These are phyloP conservation scores for Euwallacea fornicatus DNA, from an alignment of 1,140 invertebrate genomes.

Conservation along the genomic window DNA sequence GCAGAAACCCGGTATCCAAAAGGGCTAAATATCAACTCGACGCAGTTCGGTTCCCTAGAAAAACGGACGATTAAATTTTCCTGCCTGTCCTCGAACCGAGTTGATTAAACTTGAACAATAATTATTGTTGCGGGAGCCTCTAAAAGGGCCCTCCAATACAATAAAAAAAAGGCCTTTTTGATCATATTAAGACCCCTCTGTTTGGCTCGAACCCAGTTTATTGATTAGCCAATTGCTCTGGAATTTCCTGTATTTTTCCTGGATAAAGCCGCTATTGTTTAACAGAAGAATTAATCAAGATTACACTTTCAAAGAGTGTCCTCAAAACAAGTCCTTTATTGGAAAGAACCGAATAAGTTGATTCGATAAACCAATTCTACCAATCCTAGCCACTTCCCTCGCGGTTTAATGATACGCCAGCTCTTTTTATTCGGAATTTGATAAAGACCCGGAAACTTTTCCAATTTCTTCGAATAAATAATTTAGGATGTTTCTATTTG, in stretches of 20 bases:
- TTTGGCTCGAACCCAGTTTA: too few relatives aligned
- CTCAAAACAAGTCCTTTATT: slow-evolving; percentile 3
- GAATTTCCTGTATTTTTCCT: too few relatives aligned
- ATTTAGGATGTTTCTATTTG: slow-evolving; percentile 25
- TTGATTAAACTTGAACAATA: slow-evolving; percentile 2
- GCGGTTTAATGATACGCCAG: slow-evolving; percentile 1
- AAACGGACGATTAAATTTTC: not conserved
- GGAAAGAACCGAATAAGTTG: not conserved
- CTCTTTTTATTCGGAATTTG: slow-evolving; percentile 19
- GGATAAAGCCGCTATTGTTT: too few relatives aligned
- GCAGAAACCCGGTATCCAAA: too few relatives aligned
- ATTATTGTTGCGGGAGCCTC: not conserved
- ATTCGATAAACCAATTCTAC: slow-evolving; percentile 6
- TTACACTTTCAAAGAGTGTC: not conserved
- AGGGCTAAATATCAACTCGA: too few relatives aligned
- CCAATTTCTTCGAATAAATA: slow-evolving; percentile 23
- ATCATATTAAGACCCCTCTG: not conserved
- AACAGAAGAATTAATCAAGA: too few relatives aligned
- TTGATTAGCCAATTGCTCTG: too few relatives aligned
- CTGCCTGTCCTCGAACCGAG: not conserved
- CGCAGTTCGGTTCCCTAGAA: too few relatives aligned
- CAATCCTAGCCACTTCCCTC: not conserved
- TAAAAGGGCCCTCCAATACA: not conserved
- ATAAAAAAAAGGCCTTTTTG: not conserved
- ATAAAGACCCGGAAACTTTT: slow-evolving; percentile 24